Base-by-base conservation (phyloP, 2,888 invertebrate genomes). In the Ochropleura plecta region DNA sequence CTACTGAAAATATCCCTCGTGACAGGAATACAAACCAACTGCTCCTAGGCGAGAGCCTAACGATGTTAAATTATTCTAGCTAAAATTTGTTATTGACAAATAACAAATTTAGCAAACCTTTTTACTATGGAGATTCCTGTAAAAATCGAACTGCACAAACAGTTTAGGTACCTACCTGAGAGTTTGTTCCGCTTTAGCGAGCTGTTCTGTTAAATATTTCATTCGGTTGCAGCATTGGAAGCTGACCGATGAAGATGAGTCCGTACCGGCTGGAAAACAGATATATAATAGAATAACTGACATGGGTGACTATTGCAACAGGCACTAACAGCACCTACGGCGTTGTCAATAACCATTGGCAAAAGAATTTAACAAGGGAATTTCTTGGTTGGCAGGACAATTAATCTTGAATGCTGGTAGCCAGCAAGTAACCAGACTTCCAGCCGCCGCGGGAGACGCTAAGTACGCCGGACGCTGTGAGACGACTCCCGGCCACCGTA, bases 181-280 rank as follows among this genome's bases (percentile, higher is more conserved):
- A 78, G 90, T 89, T 82, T 91, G 90, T 86, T 95, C 92, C 16
- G 92, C 89, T 87, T 90, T 90, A 49, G 91, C 91, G 76, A 95
- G 90, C 85, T 93, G 91, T 68, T 91, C 89, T 46, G 92, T 88
- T 79, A 96, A 89, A 90, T 93, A 91, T 82, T 88, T 92, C 90
- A 95, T 91, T 85, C 90, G 91, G 80, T 90, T 88, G 83, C 94
- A 93, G 85, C 95, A 95, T 88, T 93, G 93, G 82, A 93, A 91
- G 78, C 88, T 90, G 55, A 92, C 89, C 76, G 90, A 85, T 64
- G 89, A 87, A 67, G 83, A 79, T 51, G 81, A 75, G 67, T 90
- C 85, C 8, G 42, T 49, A 20, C 10, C 20, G 10, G 73, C 83
- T 83, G 57, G 48, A 70, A 81, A 46, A 49, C 40, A 62, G 40